Percentiles rank a stretch among this genome's conserved stretches.
Evolutionary conservation across 92 coral and sea anemone species (phyloP).

Genomic region (Palythoa caribaeorum): DNA sequence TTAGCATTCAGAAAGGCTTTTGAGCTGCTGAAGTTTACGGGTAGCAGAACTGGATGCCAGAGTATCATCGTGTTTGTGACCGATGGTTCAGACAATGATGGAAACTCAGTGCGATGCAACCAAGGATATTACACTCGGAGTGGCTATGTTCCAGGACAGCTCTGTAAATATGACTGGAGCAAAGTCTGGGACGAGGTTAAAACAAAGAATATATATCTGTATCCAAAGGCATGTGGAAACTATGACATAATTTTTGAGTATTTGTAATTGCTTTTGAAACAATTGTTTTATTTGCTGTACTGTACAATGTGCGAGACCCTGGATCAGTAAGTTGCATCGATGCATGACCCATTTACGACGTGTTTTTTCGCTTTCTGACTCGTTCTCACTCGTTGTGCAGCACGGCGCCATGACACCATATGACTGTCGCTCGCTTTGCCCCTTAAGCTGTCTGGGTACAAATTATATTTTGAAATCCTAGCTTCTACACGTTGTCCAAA

Average conservation of each 20-base stretch:
- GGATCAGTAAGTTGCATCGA: no score
- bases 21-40: conserved; percentile 76
- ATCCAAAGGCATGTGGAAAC: conserved; percentile 69
- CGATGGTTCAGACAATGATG: conserved; percentile 94
- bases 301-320: no score
- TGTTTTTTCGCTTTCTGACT: no score
- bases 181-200: conserved; percentile 93
- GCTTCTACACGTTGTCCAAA: no score
- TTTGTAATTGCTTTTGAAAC: neutral
- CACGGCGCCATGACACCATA: no score
- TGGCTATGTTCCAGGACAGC: conserved; percentile 97
- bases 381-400: no score
- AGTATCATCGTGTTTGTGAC: conserved; percentile 95
- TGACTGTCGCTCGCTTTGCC: no score
- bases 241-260: neutral
- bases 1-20: conserved; percentile 89
- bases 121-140: conserved; percentile 95
- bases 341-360: no score
- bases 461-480: no score
- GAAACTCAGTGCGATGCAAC: conserved; percentile 95
- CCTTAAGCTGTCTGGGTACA: no score
- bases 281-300: neutral
- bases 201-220: conserved; percentile 78
- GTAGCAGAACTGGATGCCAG: conserved; percentile 93
- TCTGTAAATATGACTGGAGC: conserved; percentile 93